A percentile compares a stretch with the other conserved stretches of the same genome.
phyloP scores from a whole-genome alignment of 2,113 vertebrate genomes.

The Trogon surrucura region DNA sequence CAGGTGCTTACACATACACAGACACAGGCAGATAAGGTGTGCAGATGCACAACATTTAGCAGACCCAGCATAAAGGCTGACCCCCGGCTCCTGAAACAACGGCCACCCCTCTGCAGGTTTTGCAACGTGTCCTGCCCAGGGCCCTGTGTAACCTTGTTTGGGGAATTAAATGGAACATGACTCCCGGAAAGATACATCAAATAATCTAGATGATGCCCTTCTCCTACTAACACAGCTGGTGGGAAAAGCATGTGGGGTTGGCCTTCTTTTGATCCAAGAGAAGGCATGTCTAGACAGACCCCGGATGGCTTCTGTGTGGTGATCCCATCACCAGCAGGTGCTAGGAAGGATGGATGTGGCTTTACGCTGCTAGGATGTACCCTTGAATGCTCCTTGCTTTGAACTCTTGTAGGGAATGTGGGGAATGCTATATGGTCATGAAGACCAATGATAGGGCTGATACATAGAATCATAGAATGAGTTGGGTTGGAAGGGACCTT shows the following conservation, averaged over 20 bases:
- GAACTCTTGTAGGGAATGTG: fast-evolving
- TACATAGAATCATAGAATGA: too few relatives aligned
- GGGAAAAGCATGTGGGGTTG: neutral
- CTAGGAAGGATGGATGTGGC: neutral
- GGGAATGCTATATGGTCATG: fast-evolving
- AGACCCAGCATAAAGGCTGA: neutral
- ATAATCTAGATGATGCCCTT: neutral
- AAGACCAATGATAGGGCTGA: neutral
- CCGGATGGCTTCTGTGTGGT: fast-evolving
- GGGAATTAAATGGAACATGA: neutral
- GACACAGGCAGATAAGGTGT: neutral
- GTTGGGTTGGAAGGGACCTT: too few relatives aligned
- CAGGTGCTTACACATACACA: fast-evolving
- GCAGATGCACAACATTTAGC: fast-evolving
- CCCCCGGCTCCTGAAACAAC: fast-evolving
- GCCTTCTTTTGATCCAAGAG: neutral
- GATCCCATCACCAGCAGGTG: neutral
- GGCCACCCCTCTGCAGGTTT: fast-evolving
- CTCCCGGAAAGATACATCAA: fast-evolving
- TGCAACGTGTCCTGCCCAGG: neutral
- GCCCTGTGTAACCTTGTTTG: neutral
- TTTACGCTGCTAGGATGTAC: neutral
- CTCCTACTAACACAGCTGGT: neutral
- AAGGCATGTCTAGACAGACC: neutral
- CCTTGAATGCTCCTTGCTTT: neutral